A percentile compares a stretch with the other conserved stretches of the same genome.
Evolutionary conservation across 2,888 invertebrate genomes (phyloP).

Genomic region (Drosophila anceps): DNA sequence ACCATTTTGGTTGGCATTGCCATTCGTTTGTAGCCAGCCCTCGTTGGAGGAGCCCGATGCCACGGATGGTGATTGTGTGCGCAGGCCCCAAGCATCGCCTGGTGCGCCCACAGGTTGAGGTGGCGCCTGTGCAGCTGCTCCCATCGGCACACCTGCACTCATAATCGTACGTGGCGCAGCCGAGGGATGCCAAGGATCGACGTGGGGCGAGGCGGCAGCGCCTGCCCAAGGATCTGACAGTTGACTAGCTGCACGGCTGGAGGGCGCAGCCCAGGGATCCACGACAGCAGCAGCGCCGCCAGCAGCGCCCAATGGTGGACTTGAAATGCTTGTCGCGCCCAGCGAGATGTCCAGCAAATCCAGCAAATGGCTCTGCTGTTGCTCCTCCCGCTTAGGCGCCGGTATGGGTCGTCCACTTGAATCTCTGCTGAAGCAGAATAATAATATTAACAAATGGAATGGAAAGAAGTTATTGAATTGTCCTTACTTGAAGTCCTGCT

Average conservation of each 20-base stretch:
- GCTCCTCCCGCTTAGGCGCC: constrained; percentile 78
- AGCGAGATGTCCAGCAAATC: constrained; percentile 94
- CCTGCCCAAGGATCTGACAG: constrained; percentile 85
- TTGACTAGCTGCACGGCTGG: constrained; percentile 85
- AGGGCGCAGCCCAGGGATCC: constrained; percentile 92
- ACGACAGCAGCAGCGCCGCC: constrained; percentile 76
- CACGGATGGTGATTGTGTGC: constrained; percentile 85
- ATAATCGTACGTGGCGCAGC: constrained; percentile 75
- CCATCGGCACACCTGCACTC: constrained; percentile 73
- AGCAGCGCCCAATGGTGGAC: constrained; percentile 84
- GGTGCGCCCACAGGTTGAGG: constrained; percentile 47
- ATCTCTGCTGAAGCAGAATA: constrained; percentile 38
- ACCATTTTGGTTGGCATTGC: constrained; percentile 70
- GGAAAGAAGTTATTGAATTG: constrained; percentile 36
- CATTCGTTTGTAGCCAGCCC: constrained; percentile 84
- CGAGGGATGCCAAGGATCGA: constrained; percentile 84
- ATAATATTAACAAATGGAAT: not conserved
- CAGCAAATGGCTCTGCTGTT: constrained; percentile 90
- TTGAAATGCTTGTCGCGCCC: constrained; percentile 87
- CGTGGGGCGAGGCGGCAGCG: constrained; percentile 81
- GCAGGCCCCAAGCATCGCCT: constrained; percentile 81
- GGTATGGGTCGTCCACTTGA: constrained; percentile 60
- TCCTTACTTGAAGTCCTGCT: constrained; percentile 94
- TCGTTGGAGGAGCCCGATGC: constrained; percentile 85
- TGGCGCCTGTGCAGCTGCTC: constrained; percentile 39